Base-by-base conservation (phyloP, 2,797 vertebrate species). In the Poecilia velifera region DNA sequence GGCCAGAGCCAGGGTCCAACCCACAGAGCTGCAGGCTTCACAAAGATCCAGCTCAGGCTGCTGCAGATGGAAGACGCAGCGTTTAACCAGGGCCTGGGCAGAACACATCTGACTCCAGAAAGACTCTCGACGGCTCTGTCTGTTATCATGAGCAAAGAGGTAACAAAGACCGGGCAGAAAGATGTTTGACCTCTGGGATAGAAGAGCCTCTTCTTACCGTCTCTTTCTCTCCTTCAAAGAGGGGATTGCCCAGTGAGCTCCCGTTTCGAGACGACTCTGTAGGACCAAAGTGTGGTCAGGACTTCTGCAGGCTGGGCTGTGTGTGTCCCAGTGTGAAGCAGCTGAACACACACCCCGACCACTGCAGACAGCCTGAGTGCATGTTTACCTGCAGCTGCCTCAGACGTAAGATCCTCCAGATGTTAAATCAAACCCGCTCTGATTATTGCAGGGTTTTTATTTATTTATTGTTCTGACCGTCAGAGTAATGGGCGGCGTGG, bases 311-410 rank as follows among this genome's bases (percentile, higher is more conserved):
- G 1, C 93, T 99, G 88, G 98, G 98, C 66, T 99, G 98, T 66
- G 76, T 99, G 49, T 99, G 98, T 86, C 92, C 94, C 57, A 98
- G 98, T 89, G 93, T 99, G 47, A 87, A 92, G 3, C 85, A 93
- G 79, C 88, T 89, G 55, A 95, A 92, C 41, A 93, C 93, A 43
- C 84, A 82, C 6, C 93, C 96, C 20, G 89, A 94, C 55, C 98
- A 99, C 93, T 99, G 98, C 84, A 94, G 95, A 57, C 94, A 94
- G 81, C 95, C 97, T 9, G 96, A 97, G 64, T 99, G 98, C 87
- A 99, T 99, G 98, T 97, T 99, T 83, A 96, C 94, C 36, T 98
- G 98, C 43, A 91, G 90, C 73, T 99, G 98, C 93, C 95, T 97
- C 85, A 97, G 97, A 88, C 94, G 96, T 88, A 97, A 87, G 87